Base-by-base conservation (phyloP, 2,888 invertebrate genomes). In the Bedellia somnulentella region DNA sequence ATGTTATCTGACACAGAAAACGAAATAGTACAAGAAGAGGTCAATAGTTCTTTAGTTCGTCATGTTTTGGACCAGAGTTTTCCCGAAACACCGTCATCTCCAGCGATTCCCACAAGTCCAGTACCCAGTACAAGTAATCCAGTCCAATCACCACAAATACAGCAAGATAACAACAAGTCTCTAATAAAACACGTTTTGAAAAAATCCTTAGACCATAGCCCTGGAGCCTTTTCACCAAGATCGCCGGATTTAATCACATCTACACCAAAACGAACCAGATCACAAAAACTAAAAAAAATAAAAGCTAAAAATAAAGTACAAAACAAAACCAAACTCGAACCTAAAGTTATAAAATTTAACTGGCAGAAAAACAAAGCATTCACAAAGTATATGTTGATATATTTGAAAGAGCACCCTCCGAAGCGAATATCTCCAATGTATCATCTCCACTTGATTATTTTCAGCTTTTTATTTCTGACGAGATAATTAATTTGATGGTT, bases 391-490 rank as follows among this genome's bases (percentile, higher is more conserved):
- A n/a, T n/a, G n/a, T n/a, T n/a, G n/a, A n/a, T n/a, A n/a, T n/a
- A n/a, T n/a, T n/a, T n/a, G n/a, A n/a, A n/a, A n/a, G n/a, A n/a
- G n/a, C n/a, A n/a, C n/a, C n/a, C n/a, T n/a, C n/a, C n/a, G n/a
- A n/a, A n/a, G n/a, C n/a, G n/a, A n/a, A n/a, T n/a, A n/a, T 10
- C 11, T 22, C 22, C 22, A 22, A 22, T 10, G 11, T 22, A 22
- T 10, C 9, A 26, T 26, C 26, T 26, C 15, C 26, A n/a, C 26
- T 26, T 15, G n/a, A 15, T 8, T 26, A 26, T 12, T 26, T 26
- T 26, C 4, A 15, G 9, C 9, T 15, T 15, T 26, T 26, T 15
- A 15, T 26, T 15, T 26, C 15, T n/a, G 26, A 26, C 5, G 26
- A 26, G n/a, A 12, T 26, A 26, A 2, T 26, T 8, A 16, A 26